phyloP scores from a whole-genome alignment of 2,113 vertebrate species.

The Lophotis ruficrista region DNA sequence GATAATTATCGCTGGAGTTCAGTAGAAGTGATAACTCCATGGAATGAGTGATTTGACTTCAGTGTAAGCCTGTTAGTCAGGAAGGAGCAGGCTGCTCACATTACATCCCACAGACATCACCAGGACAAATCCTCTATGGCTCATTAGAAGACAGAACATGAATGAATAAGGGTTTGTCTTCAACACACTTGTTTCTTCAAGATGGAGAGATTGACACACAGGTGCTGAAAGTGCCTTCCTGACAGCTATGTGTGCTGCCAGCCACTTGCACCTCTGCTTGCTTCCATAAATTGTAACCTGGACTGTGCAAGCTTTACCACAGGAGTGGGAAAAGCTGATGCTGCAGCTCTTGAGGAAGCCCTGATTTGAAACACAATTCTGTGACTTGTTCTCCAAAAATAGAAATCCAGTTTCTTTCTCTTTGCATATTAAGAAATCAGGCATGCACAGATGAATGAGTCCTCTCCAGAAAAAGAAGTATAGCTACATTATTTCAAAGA shows the following conservation, averaged over 20 bases:
- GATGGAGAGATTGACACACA: not conserved
- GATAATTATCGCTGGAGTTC: conserved; percentile 17
- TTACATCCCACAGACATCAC: not conserved
- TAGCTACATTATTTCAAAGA: not conserved
- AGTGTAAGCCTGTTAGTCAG: conserved; percentile 17
- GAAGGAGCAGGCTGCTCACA: not conserved
- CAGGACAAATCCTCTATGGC: not conserved
- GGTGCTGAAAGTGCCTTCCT: not conserved
- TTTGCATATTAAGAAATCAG: not conserved
- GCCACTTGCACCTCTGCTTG: not conserved
- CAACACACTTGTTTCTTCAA: not conserved
- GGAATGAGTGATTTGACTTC: conserved; percentile 53
- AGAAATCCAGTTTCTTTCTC: not conserved
- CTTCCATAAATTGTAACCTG: not conserved
- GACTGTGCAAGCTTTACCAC: not conserved
- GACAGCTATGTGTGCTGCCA: not conserved
- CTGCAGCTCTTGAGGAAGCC: not conserved
- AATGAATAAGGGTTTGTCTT: not conserved
- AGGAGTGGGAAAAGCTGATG: not conserved
- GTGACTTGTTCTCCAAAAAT: not conserved
- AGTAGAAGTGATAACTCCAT: conserved; percentile 14
- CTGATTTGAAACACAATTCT: not conserved
- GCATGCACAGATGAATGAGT: not conserved
- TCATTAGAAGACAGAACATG: not conserved
- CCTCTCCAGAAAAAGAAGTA: not conserved